These are phyloP conservation scores for Coptodon bakossiorum DNA, from an alignment of 2,113 vertebrate species.

Conservation along the genomic window DNA sequence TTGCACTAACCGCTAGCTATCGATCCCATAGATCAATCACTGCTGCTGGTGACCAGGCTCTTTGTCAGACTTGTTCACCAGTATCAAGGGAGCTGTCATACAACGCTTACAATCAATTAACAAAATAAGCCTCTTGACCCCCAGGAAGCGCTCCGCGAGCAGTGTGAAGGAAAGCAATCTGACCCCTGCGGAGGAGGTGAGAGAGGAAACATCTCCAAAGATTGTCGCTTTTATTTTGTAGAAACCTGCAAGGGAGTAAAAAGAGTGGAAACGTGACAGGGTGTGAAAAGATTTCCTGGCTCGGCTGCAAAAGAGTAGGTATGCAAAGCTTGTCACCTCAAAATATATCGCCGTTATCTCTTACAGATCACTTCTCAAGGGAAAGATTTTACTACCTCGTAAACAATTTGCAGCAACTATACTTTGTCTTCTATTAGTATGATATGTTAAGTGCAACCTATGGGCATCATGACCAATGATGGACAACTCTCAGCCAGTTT, in stretches of 20 bases:
- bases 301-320: background rate
- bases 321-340: background rate
- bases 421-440: background rate
- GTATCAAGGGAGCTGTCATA: conserved; percentile 72
- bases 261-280: background rate
- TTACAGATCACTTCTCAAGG: background rate
- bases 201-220: background rate
- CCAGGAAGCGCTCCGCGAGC: background rate
- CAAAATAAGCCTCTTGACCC: conserved; percentile 71
- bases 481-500: background rate
- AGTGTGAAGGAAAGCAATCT: conserved; percentile 10
- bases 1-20: conserved; percentile 34
- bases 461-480: background rate
- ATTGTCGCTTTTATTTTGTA: background rate
- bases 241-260: background rate
- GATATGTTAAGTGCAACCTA: background rate
- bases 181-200: conserved; percentile 15
- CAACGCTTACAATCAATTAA: conserved; percentile 76
- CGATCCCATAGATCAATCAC: conserved; percentile 66
- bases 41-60: conserved; percentile 20
- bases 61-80: conserved; percentile 47
- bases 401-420: background rate
- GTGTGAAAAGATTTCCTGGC: background rate
- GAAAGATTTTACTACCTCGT: background rate
- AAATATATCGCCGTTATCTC: background rate